Conservation (phyloP, 92 coral and sea anemone species). For the Virgularia gustaviana region DNA sequence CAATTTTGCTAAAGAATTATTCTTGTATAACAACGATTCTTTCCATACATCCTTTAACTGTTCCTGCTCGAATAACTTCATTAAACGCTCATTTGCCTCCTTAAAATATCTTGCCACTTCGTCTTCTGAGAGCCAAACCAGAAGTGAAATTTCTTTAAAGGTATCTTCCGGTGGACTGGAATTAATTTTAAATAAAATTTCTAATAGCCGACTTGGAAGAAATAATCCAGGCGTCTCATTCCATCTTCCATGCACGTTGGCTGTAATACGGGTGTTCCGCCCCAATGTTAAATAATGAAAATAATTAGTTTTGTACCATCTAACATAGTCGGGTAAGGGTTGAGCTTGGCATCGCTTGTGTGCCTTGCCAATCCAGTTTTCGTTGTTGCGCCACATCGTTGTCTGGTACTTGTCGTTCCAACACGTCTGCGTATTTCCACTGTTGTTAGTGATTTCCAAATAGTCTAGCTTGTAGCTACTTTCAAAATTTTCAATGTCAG, state of each 20-base stretch:
- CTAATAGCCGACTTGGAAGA: conserved; percentile 16
- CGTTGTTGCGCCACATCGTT: conserved; percentile 2
- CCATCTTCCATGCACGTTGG: conserved; percentile 24
- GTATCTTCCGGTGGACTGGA: conserved; percentile 8
- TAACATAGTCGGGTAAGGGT: conserved; percentile 48
- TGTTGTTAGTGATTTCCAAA: conserved; percentile 5
- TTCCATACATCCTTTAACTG: conserved; percentile 32
- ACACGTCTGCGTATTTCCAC: background rate
- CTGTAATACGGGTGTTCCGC: background rate
- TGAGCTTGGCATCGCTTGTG: background rate
- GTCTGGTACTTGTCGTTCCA: conserved; percentile 44
- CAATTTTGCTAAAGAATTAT: conserved; percentile 16
- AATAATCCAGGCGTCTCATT: background rate
- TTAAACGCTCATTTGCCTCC: conserved; percentile 2
- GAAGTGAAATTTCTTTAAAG: background rate
- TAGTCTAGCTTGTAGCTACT: conserved; percentile 38
- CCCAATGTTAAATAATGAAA: conserved; percentile 44
- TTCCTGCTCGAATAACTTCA: conserved; percentile 16
- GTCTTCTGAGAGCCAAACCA: conserved; percentile 19
- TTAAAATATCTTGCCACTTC: conserved; percentile 14
- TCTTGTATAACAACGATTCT: conserved; percentile 16
- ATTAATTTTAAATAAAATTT: conserved; percentile 17
- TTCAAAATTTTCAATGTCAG: conserved; percentile 4
- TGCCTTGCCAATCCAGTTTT: conserved; percentile 2
- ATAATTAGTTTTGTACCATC: conserved; percentile 37